These are phyloP conservation scores for Rhabdomys pumilio DNA, from an alignment of 2,797 vertebrate genomes.

Conservation along the genomic window DNA sequence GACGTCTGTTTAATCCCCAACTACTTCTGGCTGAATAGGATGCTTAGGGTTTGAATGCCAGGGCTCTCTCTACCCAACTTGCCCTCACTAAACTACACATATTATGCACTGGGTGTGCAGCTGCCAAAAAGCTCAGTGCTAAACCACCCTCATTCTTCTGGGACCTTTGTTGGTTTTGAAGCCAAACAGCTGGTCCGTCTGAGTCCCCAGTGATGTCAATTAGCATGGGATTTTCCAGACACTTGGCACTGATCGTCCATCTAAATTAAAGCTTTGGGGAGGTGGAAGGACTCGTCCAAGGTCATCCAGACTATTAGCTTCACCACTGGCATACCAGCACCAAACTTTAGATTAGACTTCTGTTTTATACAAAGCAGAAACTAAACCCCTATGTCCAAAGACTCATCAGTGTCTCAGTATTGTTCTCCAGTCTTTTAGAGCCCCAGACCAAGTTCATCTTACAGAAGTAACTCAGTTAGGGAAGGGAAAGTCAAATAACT, in stretches of 20 bases:
- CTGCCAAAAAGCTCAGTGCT: background rate
- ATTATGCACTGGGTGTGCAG: background rate
- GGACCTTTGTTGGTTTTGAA: constrained; percentile 36
- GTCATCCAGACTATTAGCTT: background rate
- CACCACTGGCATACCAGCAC: background rate
- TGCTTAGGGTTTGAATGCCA: constrained; percentile 54
- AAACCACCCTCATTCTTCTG: background rate
- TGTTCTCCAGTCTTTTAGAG: background rate
- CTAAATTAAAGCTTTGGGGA: background rate
- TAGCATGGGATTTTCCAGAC: constrained; percentile 40
- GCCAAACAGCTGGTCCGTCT: constrained; percentile 41
- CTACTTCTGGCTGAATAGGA: constrained; percentile 64
- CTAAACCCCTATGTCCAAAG: background rate
- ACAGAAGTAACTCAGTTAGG: background rate
- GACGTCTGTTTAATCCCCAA: constrained; percentile 74
- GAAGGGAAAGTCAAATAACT: background rate
- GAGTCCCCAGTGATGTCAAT: constrained; percentile 14
- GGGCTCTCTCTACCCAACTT: background rate
- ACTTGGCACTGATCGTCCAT: background rate
- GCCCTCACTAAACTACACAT: constrained; percentile 16
- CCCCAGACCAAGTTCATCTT: background rate
- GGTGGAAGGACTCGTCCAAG: background rate
- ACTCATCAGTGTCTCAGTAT: background rate
- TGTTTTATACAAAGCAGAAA: constrained; percentile 24
- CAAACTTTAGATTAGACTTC: background rate